phyloP scores from a whole-genome alignment of 2,797 vertebrate genomes.

The Psittacula derbiana region DNA sequence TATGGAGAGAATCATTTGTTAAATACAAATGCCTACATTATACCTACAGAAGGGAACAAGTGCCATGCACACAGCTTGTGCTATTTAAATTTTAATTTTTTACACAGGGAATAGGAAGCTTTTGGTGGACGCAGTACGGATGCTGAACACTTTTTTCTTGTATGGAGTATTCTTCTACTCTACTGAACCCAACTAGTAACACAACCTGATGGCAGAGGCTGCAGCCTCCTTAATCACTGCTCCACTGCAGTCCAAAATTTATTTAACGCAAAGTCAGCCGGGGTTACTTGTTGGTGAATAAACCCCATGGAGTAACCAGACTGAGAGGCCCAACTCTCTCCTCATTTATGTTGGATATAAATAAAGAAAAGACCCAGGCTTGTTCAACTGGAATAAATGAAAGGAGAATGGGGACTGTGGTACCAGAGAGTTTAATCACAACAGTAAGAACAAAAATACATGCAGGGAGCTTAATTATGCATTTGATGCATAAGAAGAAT shows the following conservation, averaged over 20 bases:
- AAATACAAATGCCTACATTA: background rate
- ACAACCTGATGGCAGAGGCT: background rate
- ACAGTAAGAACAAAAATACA: slow-evolving; percentile 40
- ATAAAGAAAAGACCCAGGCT: slow-evolving; percentile 13
- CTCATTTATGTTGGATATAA: background rate
- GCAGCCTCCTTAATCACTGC: background rate
- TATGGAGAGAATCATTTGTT: background rate
- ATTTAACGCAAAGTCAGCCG: background rate
- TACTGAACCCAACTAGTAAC: background rate
- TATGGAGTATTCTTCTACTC: background rate
- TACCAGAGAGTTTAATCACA: slow-evolving; percentile 25
- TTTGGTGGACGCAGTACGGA: background rate
- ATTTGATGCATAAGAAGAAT: slow-evolving; percentile 34
- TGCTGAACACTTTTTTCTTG: background rate
- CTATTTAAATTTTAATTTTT: background rate
- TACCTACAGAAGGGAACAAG: background rate
- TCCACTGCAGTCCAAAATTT: background rate
- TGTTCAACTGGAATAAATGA: slow-evolving; percentile 23
- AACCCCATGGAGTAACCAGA: background rate
- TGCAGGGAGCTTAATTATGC: slow-evolving; percentile 32
- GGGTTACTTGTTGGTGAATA: background rate
- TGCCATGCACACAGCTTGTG: background rate
- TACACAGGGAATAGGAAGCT: background rate
- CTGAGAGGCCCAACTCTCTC: background rate
- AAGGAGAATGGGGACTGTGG: slow-evolving; percentile 18